These are phyloP conservation scores for Nesometra sesokonis DNA, from an alignment of 35 echinoderm and acorn worm genomes.

Conservation along the genomic window DNA sequence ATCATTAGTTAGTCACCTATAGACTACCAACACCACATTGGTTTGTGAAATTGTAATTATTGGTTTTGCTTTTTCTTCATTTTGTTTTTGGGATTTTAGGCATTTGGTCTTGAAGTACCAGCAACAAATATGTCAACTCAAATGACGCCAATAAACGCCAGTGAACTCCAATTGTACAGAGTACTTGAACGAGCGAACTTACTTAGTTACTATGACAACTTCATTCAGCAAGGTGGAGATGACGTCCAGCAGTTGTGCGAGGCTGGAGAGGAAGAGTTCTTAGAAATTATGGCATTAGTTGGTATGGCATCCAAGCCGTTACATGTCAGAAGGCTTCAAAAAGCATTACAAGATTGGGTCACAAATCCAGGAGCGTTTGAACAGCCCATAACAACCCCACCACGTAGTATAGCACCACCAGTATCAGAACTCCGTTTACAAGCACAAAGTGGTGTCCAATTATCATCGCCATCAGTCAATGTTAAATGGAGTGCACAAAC, in stretches of 20 bases:
- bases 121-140: neutral
- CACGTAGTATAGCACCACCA: neutral
- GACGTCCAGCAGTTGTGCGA: slow-evolving; percentile 94
- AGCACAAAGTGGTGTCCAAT: neutral
- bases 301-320: slow-evolving; percentile 93
- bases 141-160: neutral
- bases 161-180: slow-evolving; percentile 60
- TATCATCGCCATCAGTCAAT: neutral
- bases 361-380: slow-evolving; percentile 41
- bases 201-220: slow-evolving; percentile 70
- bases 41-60: too few relatives aligned
- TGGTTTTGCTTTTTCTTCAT: too few relatives aligned
- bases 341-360: slow-evolving; percentile 82
- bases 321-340: slow-evolving; percentile 84
- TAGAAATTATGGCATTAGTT: slow-evolving; percentile 92
- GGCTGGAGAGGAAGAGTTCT: slow-evolving; percentile 85
- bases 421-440: neutral
- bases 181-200: slow-evolving; percentile 87
- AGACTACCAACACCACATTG: too few relatives aligned
- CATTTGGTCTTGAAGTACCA: neutral
- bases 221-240: slow-evolving; percentile 91
- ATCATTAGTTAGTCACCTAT: too few relatives aligned
- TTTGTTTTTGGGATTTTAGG: neutral
- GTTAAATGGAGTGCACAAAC: neutral
- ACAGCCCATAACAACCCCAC: neutral